Evolutionary conservation across 2,113 vertebrate genomes (phyloP), one percentile per base, ranked within the genome.

Genomic region (Argyrosomus japonicus): DNA sequence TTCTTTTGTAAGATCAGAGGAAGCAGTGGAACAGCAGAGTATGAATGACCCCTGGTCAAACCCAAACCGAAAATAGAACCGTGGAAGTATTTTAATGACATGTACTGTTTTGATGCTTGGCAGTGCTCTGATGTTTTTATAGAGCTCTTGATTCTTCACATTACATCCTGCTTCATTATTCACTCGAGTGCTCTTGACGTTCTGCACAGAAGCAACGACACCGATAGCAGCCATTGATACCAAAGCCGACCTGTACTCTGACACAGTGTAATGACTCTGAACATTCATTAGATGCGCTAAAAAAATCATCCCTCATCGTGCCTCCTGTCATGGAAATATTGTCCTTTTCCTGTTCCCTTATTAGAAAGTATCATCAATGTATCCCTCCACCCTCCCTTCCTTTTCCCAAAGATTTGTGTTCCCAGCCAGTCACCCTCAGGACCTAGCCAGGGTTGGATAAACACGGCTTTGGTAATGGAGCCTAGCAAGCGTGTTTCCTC

Each of bases 391-490:
- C 8, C 90, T 3, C 79, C 85, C 82, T 89, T 84, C 84, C 79
- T 82, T 81, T 85, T 84, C 75, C 84, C 76, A 80, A 89, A 87
- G 81, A 81, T 68, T 67, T 82, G 76, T 86, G 80, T 89, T 92
- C 83, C 86, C 84, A 89, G 89, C 87, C 83, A 81, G 82, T 89
- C 86, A 85, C 81, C 86, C 90, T 82, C 63, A 92, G 0, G 95
- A 96, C 29, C 93, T 94, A 11, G 87, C 96, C 83, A 95, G 96
- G 29, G 96, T 95, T 93, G 89, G 90, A 93, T 93, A 84, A 93
- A 90, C 90, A 88, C 74, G 90, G 72, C 87, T 87, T 89, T 63
- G 76, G 81, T 89, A 92, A 92, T 92, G 87, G 86, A 92, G 92
- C 82, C 86, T 87, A 88, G 89, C 77, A 94, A 87, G 88, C 87